Base-by-base conservation (phyloP, 30 jellyfish, hydroid and myxozoan genomes). In the Chrysaora quinquecirrha region DNA sequence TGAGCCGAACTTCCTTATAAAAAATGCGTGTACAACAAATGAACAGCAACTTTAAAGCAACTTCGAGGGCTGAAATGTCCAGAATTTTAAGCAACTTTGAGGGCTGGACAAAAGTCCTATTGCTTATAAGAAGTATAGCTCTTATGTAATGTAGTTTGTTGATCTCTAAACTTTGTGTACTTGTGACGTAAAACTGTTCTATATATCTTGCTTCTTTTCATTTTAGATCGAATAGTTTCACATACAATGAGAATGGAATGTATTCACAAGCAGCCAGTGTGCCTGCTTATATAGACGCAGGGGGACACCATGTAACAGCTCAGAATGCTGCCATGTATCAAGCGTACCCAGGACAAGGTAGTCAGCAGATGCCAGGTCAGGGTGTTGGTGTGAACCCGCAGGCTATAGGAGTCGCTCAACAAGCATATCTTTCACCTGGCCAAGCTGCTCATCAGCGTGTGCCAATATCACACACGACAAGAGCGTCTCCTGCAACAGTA, bases 401-500 rank as follows among this genome's bases (percentile, higher is more conserved):
- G 77, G 99, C 99, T 9, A 71, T 95, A n/a, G 99, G 99, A 18
- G 99, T 95, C 16, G 99, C 99, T 18, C 97, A 89, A 47, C 99
- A 95, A 70, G 99, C 99, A 0, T 93, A 93, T 73, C 80, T 86
- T 32, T 82, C 82, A 38, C 99, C 97, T n/a, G 99, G 99, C 58
- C 99, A 95, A 71, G 87, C 99, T 22, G 97, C 97, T 3, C 96
- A 85, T 62, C 97, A 89, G 70, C 82, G 99, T 3, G 99, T 95
- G 64, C 99, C 99, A 0, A 95, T 95, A 12, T 95, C 99, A 50
- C 99, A 95, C 73, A 95, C 99, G 68, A 95, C 99, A 64, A 79
- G 99, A 43, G 99, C 99, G 1, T 95, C 99, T 11, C 99, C 99
- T 48, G 95, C 96, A 20, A 95, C 99, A 58, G 99, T 95, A 89